These are phyloP conservation scores for Neuroscelio doddi DNA, from an alignment of 2,888 invertebrate genomes.

Conservation along the genomic window DNA sequence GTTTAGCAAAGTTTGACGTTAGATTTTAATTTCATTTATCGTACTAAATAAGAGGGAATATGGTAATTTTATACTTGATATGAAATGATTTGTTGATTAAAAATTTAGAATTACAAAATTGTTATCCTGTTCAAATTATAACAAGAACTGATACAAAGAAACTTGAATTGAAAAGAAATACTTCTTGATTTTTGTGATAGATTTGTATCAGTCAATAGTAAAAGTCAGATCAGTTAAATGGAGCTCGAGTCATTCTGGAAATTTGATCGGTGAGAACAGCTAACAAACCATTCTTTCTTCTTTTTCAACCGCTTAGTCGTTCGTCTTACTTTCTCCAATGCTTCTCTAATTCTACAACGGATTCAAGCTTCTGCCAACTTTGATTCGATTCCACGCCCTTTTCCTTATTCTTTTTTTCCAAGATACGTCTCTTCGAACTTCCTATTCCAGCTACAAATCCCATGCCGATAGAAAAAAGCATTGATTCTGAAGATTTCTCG, in stretches of 20 bases:
- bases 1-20: too few species aligned
- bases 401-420: conserved; percentile 35
- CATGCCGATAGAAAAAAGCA: conserved; percentile 37
- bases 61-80: too few species aligned
- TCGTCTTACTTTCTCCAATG: conserved; percentile 15
- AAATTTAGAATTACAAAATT: too few species aligned
- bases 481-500: conserved; percentile 54
- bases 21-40: too few species aligned
- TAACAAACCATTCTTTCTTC: conserved; percentile 55
- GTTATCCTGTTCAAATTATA: too few species aligned
- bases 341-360: conserved; percentile 51
- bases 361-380: conserved; percentile 62
- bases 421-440: conserved; percentile 43
- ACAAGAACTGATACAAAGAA: too few species aligned
- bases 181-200: too few species aligned
- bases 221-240: too few species aligned
- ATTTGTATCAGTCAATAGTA: too few species aligned
- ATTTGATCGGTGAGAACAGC: conserved; percentile 66
- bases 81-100: too few species aligned
- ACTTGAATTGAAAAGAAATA: too few species aligned
- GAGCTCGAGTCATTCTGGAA: conserved; percentile 61
- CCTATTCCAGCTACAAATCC: conserved; percentile 52
- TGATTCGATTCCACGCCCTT: conserved; percentile 62
- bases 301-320: conserved; percentile 35
- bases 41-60: too few species aligned